phyloP scores from a whole-genome alignment of 2,113 vertebrate species.

The Machaerirhynchus nigripectus region DNA sequence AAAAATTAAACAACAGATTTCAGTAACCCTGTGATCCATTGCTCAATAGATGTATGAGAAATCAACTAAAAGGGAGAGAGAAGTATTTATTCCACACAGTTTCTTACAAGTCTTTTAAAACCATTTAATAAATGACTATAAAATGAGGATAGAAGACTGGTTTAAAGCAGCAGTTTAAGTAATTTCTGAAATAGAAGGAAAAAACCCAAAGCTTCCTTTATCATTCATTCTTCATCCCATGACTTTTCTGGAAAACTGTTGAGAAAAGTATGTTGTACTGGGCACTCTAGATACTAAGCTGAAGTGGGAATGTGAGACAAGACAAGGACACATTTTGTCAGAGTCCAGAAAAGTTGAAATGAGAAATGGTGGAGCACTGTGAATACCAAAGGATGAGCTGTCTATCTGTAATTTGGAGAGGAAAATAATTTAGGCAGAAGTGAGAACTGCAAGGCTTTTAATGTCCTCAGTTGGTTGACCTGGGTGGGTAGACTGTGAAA shows the following conservation, averaged over 20 bases:
- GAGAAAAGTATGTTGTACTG: background rate
- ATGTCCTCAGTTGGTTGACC: background rate
- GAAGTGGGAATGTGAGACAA: background rate
- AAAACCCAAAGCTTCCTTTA: rapidly evolving
- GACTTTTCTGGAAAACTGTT: background rate
- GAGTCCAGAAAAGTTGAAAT: background rate
- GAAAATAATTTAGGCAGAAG: background rate
- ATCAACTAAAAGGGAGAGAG: background rate
- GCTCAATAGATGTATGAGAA: background rate
- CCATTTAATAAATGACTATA: background rate
- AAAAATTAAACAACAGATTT: background rate
- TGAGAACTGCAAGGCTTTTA: background rate
- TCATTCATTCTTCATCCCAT: background rate
- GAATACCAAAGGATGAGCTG: background rate
- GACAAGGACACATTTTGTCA: background rate
- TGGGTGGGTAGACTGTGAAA: background rate
- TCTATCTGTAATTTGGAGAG: background rate
- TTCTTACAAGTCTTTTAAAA: background rate
- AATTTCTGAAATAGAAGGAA: background rate
- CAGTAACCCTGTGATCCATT: background rate
- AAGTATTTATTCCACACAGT: background rate
- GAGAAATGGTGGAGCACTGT: background rate
- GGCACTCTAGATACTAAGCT: background rate
- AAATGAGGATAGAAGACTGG: background rate
- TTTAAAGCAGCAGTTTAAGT: background rate